These are phyloP conservation scores for Corynorhinus townsendii DNA, from an alignment of 2,113 vertebrate species.

Conservation along the genomic window DNA sequence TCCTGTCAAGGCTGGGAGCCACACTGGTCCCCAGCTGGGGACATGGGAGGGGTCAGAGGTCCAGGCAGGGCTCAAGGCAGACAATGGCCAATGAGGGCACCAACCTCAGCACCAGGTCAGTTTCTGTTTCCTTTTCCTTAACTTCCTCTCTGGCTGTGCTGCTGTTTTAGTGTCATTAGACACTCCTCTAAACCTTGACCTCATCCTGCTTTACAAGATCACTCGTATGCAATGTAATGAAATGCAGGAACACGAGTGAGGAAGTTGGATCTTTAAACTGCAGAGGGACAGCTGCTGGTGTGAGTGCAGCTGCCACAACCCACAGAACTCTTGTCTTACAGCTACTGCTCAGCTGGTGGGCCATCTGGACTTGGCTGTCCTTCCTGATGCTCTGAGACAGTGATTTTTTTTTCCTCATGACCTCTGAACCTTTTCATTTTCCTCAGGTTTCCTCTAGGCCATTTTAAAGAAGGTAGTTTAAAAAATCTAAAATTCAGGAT, in stretches of 20 bases:
- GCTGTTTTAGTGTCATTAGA: not conserved
- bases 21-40: accelerated
- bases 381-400: not conserved
- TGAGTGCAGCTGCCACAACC: not conserved
- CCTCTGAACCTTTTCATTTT: not conserved
- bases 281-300: not conserved
- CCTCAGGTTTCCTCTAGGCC: not conserved
- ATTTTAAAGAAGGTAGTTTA: not conserved
- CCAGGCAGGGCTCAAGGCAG: not conserved
- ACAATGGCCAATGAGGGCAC: not conserved
- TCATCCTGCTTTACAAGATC: not conserved
- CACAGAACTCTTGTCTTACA: not conserved
- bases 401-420: accelerated
- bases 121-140: not conserved
- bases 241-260: not conserved
- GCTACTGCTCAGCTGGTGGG: accelerated
- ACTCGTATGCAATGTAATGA: accelerated
- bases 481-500: not conserved
- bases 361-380: accelerated
- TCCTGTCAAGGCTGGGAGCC: not conserved
- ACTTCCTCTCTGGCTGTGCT: too few species aligned
- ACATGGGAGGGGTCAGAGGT: accelerated
- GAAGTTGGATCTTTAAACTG: accelerated
- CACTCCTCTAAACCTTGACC: not conserved
- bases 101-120: not conserved